These are phyloP conservation scores for Halcyon malimbica DNA, from an alignment of 2,113 vertebrate genomes.

Conservation along the genomic window DNA sequence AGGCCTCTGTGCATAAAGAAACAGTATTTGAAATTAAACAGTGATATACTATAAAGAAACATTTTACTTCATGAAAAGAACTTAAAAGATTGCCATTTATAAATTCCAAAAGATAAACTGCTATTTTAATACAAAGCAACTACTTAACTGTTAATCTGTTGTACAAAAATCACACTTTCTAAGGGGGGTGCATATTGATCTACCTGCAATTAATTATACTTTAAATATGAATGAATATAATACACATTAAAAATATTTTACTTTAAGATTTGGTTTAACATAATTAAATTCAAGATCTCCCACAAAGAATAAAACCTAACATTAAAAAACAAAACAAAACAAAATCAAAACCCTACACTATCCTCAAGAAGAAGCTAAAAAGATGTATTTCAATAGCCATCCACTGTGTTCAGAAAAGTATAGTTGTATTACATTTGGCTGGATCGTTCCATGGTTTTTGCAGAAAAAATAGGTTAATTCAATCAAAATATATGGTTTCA, in stretches of 20 bases:
- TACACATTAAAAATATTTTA: not conserved
- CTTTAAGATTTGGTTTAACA: not conserved
- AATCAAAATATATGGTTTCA: not conserved
- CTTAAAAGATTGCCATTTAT: not conserved
- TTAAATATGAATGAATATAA: not conserved
- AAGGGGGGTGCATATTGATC: not conserved
- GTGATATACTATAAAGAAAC: not conserved
- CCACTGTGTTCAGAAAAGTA: not conserved
- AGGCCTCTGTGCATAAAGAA: conserved; percentile 76
- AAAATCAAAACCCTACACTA: not conserved
- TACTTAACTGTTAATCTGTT: not conserved
- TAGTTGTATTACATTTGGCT: not conserved
- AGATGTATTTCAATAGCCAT: not conserved
- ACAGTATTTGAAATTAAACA: not conserved
- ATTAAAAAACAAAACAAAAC: not conserved
- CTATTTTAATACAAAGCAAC: not conserved
- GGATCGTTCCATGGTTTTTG: not conserved
- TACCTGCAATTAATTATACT: not conserved
- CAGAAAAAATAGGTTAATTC: not conserved
- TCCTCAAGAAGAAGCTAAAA: not conserved
- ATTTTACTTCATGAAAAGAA: not conserved
- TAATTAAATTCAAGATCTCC: not conserved
- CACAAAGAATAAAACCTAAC: not conserved
- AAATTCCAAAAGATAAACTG: not conserved
- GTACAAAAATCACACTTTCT: not conserved